Evolutionary conservation across 2,113 vertebrate genomes (phyloP).

Genomic region (Peromyscus leucopus): DNA sequence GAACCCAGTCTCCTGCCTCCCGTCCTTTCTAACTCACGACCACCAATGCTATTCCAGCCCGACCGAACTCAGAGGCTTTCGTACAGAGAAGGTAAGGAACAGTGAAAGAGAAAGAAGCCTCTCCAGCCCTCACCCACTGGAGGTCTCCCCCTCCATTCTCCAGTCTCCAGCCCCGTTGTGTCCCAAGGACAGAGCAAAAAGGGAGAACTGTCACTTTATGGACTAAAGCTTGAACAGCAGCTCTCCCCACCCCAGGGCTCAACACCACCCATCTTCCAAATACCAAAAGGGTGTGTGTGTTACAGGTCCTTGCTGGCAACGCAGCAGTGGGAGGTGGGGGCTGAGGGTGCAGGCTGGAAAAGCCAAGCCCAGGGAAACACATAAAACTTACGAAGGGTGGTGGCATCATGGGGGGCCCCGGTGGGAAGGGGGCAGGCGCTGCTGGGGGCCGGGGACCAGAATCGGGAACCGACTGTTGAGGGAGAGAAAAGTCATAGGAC

Average conservation of each 20-base stretch:
- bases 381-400: slow-evolving; percentile 88
- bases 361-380: slow-evolving; percentile 78
- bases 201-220: slow-evolving; percentile 15
- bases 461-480: slow-evolving; percentile 87
- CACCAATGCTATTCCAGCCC: slow-evolving; percentile 51
- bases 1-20: slow-evolving; percentile 49
- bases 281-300: not conserved
- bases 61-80: slow-evolving; percentile 48
- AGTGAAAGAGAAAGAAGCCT: slow-evolving; percentile 62
- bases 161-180: slow-evolving; percentile 39
- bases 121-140: slow-evolving; percentile 8
- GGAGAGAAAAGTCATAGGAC: slow-evolving; percentile 84
- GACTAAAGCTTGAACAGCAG: slow-evolving; percentile 38
- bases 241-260: slow-evolving; percentile 58
- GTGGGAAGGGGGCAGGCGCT: slow-evolving; percentile 86
- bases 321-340: slow-evolving; percentile 68
- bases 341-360: slow-evolving; percentile 74
- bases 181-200: slow-evolving; percentile 63
- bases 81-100: slow-evolving; percentile 67
- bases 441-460: slow-evolving; percentile 87
- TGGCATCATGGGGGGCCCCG: slow-evolving; percentile 87
- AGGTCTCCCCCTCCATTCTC: slow-evolving; percentile 53
- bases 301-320: slow-evolving; percentile 57
- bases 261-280: slow-evolving; percentile 72
- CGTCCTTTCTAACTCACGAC: slow-evolving; percentile 40